Evolutionary conservation across 1,140 invertebrate genomes (phyloP), one percentile per base, ranked within the genome.

Genomic region (Anastrepha obliqua): DNA sequence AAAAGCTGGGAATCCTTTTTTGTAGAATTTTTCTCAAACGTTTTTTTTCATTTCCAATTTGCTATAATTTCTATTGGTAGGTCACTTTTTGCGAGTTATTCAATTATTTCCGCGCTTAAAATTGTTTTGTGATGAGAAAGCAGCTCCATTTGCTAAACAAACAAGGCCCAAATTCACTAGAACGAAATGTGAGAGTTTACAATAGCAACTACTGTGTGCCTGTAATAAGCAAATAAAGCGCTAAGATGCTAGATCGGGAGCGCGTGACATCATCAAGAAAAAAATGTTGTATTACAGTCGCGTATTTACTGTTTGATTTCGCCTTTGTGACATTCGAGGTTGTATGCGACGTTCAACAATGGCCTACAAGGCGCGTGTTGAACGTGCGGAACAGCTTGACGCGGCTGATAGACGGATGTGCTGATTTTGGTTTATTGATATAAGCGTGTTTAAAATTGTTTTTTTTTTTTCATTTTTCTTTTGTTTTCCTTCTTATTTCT

Each of bases 191-290:
- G 15, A 67, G 29, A 67, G 64, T 17, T 15, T 47, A 11, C 64
- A 29, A 39, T 9, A 11, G 20, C 3, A 29, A 6, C 39, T 67
- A 8, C 55, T 67, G 7, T 67, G 11, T 42, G 29, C 39, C 0
- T 3, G 3, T 39, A 9, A 67, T 39, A 67, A 67, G 65, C 9
- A 67, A 64, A 64, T 64, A 64, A 64, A 8, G 15, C n/a, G 62
- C n/a, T 39, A 39, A 17, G 29, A 17, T 13, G 2, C 47, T 58
- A 17, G 17, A 9, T 44, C 74, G 8, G 8, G 44, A 20, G 6
- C 47, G 74, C 47, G 44, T 81, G 74, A 81, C 17, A 13, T 81
- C 74, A 81, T 74, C 42, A 44, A 8, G 44, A 74, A 67, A 13
- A 6, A 67, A 8, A 74, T 42, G 44, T 74, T 7, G 42, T 47